phyloP scores from a whole-genome alignment of 2,113 vertebrate species.

The Apeltes quadracus region DNA sequence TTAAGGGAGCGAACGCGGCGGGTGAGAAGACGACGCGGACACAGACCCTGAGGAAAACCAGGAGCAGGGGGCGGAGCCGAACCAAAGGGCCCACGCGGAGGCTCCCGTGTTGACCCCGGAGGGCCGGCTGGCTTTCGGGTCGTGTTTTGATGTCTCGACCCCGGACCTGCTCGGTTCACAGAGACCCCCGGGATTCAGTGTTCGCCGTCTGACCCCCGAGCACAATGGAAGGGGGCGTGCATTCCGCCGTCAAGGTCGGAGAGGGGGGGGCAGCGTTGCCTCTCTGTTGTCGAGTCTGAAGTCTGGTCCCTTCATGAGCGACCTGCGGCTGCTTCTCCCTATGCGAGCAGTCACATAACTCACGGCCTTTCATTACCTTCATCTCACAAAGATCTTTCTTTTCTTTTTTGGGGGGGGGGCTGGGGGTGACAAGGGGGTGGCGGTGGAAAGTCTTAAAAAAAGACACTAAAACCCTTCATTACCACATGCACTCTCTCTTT shows the following conservation, averaged over 20 bases:
- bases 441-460: no score
- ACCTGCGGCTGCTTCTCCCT: background rate
- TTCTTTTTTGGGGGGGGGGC: background rate
- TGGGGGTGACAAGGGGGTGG: no score
- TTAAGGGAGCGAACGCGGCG: background rate
- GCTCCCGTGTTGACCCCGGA: constrained; percentile 3
- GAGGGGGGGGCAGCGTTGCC: background rate
- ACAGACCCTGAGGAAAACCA: background rate
- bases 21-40: background rate
- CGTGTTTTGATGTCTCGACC: constrained; percentile 35
- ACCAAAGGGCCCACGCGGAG: background rate
- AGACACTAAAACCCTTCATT: constrained; percentile 24
- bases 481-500: constrained; percentile 2
- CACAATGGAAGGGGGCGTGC: constrained; percentile 16
- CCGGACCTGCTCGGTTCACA: constrained; percentile 18
- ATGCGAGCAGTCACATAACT: background rate
- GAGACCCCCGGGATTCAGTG: constrained; percentile 7
- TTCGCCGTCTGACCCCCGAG: constrained; percentile 14
- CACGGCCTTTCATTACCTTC: constrained; percentile 9
- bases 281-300: constrained; percentile 9
- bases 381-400: constrained; percentile 4
- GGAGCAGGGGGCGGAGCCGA: background rate
- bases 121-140: background rate
- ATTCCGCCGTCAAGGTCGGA: constrained; percentile 48
- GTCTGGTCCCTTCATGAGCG: constrained; percentile 6